Evolutionary conservation across 2,888 invertebrate genomes (phyloP), one percentile per base, ranked within the genome.

Genomic region (Tiliacea citrago): DNA sequence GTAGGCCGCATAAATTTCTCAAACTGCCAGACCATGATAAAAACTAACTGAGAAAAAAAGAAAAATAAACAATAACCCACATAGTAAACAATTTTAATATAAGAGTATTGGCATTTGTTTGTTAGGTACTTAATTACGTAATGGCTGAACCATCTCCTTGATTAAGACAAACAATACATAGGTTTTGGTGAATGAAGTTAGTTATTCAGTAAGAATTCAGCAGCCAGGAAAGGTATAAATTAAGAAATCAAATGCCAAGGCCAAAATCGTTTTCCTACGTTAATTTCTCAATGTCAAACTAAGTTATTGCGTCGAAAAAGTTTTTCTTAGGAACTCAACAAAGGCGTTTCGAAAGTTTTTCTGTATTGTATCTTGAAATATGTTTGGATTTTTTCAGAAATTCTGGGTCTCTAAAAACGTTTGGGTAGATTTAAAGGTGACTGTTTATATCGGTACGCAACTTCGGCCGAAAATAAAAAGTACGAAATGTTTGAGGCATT

Each of bases 271-370:
- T 75, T 42, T 35, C 6, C 9, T 21, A 29, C 29, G 42, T 76
- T 42, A 42, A 49, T 66, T 45, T 49, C 12, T 57, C 62, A 68
- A 75, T 39, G 53, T 39, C 68, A 63, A 73, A 74, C 51, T n/a
- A n/a, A 68, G 47, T 55, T 49, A n/a, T 29, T n/a, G 16, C 45
- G 21, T 9, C 18, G 21, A 12, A 9, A 49, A 69, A 62, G 47
- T 62, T 68, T 62, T 55, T 58, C 47, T 21, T 16, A n/a, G 5
- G 16, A 67, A 61, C 24, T 29, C 29, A 51, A 62, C 42, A 62
- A 68, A 68, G 47, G n/a, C n/a, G 10, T 49, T 16, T 29, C 12
- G 29, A 55, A 68, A 68, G 39, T 49, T 58, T 68, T 47, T 42
- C 18, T 12, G 42, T 39, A 7, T 24, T 9, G 35, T 51, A 21